Base-by-base conservation (phyloP, 2,797 vertebrate genomes). In the Macrochelys suwanniensis region DNA sequence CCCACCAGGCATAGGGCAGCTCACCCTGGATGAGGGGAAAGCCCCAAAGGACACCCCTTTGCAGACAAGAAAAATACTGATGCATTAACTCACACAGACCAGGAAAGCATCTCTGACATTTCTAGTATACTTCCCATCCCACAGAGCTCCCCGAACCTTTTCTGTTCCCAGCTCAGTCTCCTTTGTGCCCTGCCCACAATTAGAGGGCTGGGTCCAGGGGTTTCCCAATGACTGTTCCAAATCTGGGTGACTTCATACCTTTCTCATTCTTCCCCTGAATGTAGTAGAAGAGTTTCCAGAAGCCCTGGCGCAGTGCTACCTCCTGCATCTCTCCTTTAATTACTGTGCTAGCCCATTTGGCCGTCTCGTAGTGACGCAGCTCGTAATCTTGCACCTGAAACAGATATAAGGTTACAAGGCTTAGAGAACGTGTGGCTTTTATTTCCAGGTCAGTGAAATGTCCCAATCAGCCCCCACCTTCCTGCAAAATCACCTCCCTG, bases 241-340 rank as follows among this genome's bases (percentile, higher is more conserved):
- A 2, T 3, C 37, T 68, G 37, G 8, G 1, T 2, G 25, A 37
- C 59, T 0, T 10, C 37, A 4, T 97, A 98, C 97, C 96, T 96
- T 91, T 97, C 3, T 97, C 96, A 0, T 98, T 98, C 90, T 97
- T 97, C 50, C 97, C 98, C 85, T 97, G 97, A 81, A 97, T 97
- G 53, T 97, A 98, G 90, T 88, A 94, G 88, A 97, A 97, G 88
- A 98, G 97, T 83, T 97, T 97, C 96, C 96, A 97, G 89, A 98
- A 97, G 68, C 97, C 97, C 47, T 97, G 97, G 56, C 78, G 94
- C 87, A 96, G 87, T 0, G 96, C 97, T 71, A 95, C 96, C 78
- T 98, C 96, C 93, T 98, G 97, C 7, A 49, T 93, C 37, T 95
- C 96, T 68, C 95, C 95, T 13, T 51, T 89, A 0, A 97, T 81